Evolutionary conservation across 2,113 vertebrate species (phyloP).

Genomic region (Platycercus adscitus): DNA sequence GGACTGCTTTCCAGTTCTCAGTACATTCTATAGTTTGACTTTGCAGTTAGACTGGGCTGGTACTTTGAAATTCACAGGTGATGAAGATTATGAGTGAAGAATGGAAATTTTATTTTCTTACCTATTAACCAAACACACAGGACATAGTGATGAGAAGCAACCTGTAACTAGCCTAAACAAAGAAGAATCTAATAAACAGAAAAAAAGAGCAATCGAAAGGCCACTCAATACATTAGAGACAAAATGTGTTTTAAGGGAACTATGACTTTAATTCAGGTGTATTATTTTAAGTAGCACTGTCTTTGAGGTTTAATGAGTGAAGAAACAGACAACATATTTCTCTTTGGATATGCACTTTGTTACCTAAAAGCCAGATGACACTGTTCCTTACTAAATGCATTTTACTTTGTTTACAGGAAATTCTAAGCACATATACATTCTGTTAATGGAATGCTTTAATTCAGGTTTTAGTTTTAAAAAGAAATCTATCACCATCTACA

Average conservation of each 20-base stretch:
- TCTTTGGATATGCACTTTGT: neutral
- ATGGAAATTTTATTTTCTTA: neutral
- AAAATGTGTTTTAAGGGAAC: neutral
- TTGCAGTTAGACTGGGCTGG: too few species aligned
- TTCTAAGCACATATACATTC: neutral
- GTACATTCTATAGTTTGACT: too few species aligned
- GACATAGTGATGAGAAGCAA: neutral
- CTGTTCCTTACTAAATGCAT: neutral
- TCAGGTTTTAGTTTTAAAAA: neutral
- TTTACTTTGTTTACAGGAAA: neutral
- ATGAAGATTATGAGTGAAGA: neutral
- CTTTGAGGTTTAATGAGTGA: neutral
- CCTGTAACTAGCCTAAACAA: neutral
- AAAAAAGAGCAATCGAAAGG: neutral
- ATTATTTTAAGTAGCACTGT: neutral
- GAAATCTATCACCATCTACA: neutral
- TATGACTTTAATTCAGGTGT: neutral
- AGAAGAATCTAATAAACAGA: neutral
- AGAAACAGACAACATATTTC: neutral
- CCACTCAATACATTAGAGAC: neutral
- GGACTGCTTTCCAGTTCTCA: too few species aligned
- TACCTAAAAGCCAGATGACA: neutral
- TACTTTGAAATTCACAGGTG: too few species aligned
- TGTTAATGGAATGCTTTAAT: neutral
- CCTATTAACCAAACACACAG: neutral